Percentiles rank a stretch among this genome's conserved stretches.
phyloP scores from a whole-genome alignment of 2,888 invertebrate species.

The Chydorus sphaericus region DNA sequence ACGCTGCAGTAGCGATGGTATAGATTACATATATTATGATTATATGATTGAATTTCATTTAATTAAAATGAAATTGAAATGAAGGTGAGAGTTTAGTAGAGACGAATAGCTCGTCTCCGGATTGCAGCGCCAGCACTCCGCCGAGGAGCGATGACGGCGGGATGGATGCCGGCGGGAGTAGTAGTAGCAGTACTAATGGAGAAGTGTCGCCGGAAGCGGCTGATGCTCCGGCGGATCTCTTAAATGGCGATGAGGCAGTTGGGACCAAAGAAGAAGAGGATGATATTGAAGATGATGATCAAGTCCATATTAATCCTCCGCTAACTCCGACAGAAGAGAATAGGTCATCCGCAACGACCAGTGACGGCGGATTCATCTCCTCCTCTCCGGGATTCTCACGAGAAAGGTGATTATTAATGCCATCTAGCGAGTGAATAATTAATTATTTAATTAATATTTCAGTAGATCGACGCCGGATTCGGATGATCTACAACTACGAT shows the following conservation, averaged over 20 bases:
- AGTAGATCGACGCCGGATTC: constrained; percentile 4
- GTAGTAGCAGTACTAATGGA: background rate
- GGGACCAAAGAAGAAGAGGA: background rate
- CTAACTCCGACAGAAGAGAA: too few species aligned
- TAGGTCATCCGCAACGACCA: background rate
- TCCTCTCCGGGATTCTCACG: background rate
- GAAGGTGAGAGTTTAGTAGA: constrained; percentile 82
- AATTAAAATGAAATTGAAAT: background rate
- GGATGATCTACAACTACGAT: background rate
- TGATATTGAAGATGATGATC: background rate
- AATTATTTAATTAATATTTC: too few species aligned
- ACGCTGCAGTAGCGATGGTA: constrained; percentile 89
- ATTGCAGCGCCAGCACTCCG: constrained; percentile 30
- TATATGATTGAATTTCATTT: too few species aligned
- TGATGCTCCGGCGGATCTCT: background rate
- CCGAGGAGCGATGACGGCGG: background rate
- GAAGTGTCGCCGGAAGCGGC: too few species aligned
- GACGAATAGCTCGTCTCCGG: constrained; percentile 83
- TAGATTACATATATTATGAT: too few species aligned
- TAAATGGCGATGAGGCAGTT: background rate
- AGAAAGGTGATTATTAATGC: background rate
- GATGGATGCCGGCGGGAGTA: background rate
- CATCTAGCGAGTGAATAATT: background rate
- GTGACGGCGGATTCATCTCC: constrained; percentile 1
- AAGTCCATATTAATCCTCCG: background rate